Conservation (phyloP, 30 jellyfish, hydroid and myxozoan species). For the Chrysaora quinquecirrha region DNA sequence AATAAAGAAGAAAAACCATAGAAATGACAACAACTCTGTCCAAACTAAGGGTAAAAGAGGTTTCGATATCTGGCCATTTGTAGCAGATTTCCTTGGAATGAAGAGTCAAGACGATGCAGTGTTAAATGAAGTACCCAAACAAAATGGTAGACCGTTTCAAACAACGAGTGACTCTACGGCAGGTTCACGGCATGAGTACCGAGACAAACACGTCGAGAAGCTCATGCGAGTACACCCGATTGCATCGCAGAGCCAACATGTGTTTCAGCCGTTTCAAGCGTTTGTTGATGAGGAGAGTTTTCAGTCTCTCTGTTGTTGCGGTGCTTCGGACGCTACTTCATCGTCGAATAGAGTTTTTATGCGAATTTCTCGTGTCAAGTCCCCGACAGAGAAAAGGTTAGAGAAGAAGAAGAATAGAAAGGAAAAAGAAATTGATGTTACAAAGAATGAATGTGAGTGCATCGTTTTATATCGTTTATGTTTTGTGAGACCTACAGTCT, state of each 20-base stretch:
- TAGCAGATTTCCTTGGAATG: not conserved
- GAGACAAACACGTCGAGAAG: conserved; percentile 14
- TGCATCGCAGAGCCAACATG: not conserved
- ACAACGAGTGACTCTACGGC: no score
- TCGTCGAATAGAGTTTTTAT: not conserved
- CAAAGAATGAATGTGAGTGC: conserved; percentile 3
- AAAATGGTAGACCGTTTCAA: no score
- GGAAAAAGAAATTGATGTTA: not conserved
- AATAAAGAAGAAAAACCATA: no score
- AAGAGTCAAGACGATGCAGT: no score
- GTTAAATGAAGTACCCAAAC: no score
- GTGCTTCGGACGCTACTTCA: not conserved
- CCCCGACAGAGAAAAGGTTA: conserved; percentile 39
- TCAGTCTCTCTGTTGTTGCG: not conserved
- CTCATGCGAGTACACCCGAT: conserved; percentile 30
- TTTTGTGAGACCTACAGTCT: no score
- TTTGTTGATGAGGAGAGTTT: conserved; percentile 2
- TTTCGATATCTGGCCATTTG: not conserved
- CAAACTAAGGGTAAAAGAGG: not conserved
- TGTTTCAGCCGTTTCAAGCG: conserved; percentile 13
- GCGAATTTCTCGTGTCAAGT: conserved; percentile 6
- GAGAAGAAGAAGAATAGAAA: conserved; percentile 17
- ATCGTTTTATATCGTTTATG: no score
- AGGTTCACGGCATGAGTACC: no score
- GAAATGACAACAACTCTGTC: no score